A percentile compares a stretch with the other conserved stretches of the same genome.
Conservation (phyloP, 2,113 vertebrate species). For the Panurus biarmicus region DNA sequence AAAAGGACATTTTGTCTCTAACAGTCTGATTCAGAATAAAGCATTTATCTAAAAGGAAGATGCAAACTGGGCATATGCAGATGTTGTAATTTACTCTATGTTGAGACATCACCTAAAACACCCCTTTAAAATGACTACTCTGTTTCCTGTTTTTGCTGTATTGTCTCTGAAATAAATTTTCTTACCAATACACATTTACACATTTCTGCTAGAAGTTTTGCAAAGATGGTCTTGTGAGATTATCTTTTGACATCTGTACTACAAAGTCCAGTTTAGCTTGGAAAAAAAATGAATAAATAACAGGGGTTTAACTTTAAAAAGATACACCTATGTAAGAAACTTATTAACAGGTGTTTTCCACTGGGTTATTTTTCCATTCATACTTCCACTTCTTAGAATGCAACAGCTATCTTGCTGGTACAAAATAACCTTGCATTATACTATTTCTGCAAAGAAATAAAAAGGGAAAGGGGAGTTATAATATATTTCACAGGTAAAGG, state of each 20-base stretch:
- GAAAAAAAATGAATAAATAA: background rate
- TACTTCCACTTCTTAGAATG: background rate
- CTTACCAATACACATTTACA: background rate
- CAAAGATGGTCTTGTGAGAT: background rate
- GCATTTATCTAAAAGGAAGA: background rate
- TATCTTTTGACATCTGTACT: background rate
- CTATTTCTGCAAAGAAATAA: background rate
- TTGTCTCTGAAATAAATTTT: background rate
- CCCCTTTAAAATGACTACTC: background rate
- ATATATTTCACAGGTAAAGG: constrained; percentile 16
- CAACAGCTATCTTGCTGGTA: background rate
- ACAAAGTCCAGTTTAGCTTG: background rate
- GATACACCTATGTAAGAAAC: background rate
- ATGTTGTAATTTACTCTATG: background rate
- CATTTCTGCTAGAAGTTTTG: background rate
- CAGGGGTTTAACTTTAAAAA: background rate
- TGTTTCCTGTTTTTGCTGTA: background rate
- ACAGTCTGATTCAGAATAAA: background rate
- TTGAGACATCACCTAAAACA: background rate
- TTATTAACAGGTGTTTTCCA: background rate
- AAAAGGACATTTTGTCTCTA: background rate
- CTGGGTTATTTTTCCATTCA: background rate
- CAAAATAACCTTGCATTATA: constrained; percentile 16
- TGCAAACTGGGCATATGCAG: background rate
- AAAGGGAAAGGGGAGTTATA: background rate